Base-by-base conservation (phyloP, 2,797 vertebrate species). In the Macroramphosus scolopax region DNA sequence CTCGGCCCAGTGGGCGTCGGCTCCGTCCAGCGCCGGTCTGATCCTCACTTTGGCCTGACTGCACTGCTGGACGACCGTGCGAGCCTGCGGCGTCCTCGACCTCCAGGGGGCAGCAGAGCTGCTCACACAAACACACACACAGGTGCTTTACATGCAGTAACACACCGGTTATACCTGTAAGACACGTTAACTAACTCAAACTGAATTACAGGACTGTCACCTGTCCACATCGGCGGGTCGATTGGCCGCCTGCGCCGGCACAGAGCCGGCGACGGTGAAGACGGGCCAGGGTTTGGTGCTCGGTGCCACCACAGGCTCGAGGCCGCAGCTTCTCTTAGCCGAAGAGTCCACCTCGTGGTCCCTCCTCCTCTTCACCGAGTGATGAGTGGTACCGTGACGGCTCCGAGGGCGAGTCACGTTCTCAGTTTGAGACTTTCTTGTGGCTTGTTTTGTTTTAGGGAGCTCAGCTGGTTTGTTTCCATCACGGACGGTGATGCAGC, bases 61-160 rank as follows among this genome's bases (percentile, higher is more conserved):
- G 66, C 85, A 87, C 61, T 78, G 84, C 58, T 88, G 87, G 43
- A 88, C 12, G 18, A 88, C 31, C 2, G 45, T 53, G 18, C 85
- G 75, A 10, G 80, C 85, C 46, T 71, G 68, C 5, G 72, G 53
- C n/a, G n/a, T n/a, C n/a, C n/a, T n/a, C n/a, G n/a, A n/a, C 2
- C 2, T 65, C 25, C 9, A 13, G 11, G 3, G 5, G n/a, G 28
- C 25, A 11, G 24, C 28, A 3, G 50, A 6, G n/a, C 72, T 74
- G 53, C 17, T 42, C 3, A n/a, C 0, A 49, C 26, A 58, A 17
- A 55, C 33, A 47, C 0, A 20, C 0, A 35, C 7, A 35, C 7
- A 45, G 3, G 3, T 2, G 2, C 5, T 15, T 47, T 5, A 17
- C 5, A 32, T 4, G 0, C n/a, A n/a, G n/a, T n/a, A n/a, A n/a